Base-by-base conservation (phyloP, 2,797 vertebrate genomes). In the Channallabes apus region DNA sequence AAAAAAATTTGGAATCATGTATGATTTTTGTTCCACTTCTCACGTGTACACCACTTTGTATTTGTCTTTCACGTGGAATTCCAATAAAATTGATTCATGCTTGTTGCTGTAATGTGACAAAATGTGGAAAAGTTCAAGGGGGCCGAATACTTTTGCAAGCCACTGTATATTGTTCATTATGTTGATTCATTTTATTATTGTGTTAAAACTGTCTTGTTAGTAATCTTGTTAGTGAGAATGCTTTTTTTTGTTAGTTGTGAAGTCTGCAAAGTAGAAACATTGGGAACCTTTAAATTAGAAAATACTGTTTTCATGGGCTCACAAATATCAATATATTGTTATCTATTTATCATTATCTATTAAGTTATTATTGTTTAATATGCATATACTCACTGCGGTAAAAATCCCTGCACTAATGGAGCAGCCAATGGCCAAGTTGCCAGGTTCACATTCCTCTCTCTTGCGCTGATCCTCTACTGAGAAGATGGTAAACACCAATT, bases 401-500 rank as follows among this genome's bases (percentile, higher is more conserved):
- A 96, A 90, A 5, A 95, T 92, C 0, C 95, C 95, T 0, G 95
- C 93, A 0, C 91, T 92, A 87, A 96, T 90, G 1, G 96, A 95
- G n/a, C 97, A 92, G 61, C 95, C 96, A 61, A 97, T 91, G 17
- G 93, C 94, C 82, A 97, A 87, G 89, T 95, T 94, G 62, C 95
- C 95, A 22, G 95, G 94, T 86, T 95, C 94, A 51, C 91, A 77
- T 0, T 90, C 86, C 35, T 95, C 94, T 64, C 90, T 92, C 27
- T 90, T 87, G 0, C 91, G 77, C 18, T 91, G 92, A 61, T 95
- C 93, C 20, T 96, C 89, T 17, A 93, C 88, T 0, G 96, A 94
- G 51, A 97, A 97, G n/a, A 96, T 88, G 0, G 95, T 94, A 88
- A 97, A 94, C 1, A 95, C 95, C 92, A 97, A 90, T 87, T 97